A percentile compares a stretch with the other conserved stretches of the same genome.
Evolutionary conservation across 1,140 invertebrate genomes (phyloP).

Genomic region (Platorchestia sp.): DNA sequence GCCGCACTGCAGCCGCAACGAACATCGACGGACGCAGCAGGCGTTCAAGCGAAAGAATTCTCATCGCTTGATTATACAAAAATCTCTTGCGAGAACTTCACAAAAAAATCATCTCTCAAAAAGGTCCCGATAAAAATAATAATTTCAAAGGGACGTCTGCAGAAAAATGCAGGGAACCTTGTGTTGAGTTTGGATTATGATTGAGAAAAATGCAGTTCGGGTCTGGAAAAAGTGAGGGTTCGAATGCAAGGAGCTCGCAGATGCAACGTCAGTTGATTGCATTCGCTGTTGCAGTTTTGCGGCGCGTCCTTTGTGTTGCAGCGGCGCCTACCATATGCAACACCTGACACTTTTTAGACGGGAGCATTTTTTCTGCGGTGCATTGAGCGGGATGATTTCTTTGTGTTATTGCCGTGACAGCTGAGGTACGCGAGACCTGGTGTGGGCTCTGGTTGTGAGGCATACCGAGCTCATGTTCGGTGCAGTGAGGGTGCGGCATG

Average conservation of each 20-base stretch:
- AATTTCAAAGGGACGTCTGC: slow-evolving; percentile 1
- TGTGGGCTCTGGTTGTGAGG: background rate
- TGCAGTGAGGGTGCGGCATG: too few species aligned
- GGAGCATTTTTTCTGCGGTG: background rate
- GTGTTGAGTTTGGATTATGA: slow-evolving; percentile 35
- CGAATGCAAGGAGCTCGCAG: slow-evolving; percentile 10
- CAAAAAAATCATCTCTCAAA: background rate
- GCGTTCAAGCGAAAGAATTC: background rate
- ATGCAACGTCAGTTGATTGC: slow-evolving; percentile 39
- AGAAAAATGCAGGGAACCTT: background rate
- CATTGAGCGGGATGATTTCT: background rate
- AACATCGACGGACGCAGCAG: background rate
- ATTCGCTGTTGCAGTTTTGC: slow-evolving; percentile 43
- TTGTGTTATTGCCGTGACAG: background rate
- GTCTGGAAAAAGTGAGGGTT: background rate
- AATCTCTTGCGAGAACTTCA: background rate
- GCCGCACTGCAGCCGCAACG: background rate
- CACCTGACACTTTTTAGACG: slow-evolving; percentile 20
- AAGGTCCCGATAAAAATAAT: slow-evolving; percentile 18
- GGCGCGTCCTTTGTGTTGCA: slow-evolving; percentile 7
- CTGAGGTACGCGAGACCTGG: background rate
- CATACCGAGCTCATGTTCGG: background rate
- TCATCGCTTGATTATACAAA: background rate
- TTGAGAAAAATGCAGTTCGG: slow-evolving; percentile 34
- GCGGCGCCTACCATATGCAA: background rate